Conservation (phyloP, 1,140 invertebrate genomes). For the Bombus confusus region DNA sequence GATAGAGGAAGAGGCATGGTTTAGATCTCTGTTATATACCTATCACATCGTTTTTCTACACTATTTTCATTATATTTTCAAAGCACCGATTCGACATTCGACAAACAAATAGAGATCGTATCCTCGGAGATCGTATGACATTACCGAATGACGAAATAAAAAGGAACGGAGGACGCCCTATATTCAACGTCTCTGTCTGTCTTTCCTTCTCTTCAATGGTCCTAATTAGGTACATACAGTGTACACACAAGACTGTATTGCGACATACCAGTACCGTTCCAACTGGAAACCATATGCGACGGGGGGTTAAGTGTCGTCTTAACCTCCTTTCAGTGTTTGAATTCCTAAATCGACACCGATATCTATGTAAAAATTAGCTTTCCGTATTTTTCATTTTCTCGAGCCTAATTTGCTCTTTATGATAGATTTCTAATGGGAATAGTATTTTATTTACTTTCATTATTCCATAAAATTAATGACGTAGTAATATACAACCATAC, state of each 20-base stretch:
- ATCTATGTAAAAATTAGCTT: background rate
- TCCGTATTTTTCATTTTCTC: background rate
- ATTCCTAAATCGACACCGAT: constrained; percentile 43
- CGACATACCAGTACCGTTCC: constrained; percentile 56
- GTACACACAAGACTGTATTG: constrained; percentile 50
- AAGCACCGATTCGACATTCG: no score
- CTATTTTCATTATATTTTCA: background rate
- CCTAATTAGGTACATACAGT: constrained; percentile 59
- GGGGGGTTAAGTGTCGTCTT: constrained; percentile 60
- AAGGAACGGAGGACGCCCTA: constrained; percentile 39
- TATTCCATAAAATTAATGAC: background rate
- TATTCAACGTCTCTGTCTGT: constrained; percentile 36
- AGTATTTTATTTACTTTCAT: background rate
- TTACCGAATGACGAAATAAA: constrained; percentile 35
- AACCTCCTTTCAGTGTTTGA: constrained; percentile 55
- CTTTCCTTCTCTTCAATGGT: constrained; percentile 53
- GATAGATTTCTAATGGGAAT: no score
- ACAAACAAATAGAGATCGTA: background rate
- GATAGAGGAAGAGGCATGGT: constrained; percentile 44
- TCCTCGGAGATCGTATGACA: background rate
- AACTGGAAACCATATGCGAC: constrained; percentile 56
- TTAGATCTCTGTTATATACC: constrained; percentile 15
- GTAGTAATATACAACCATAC: background rate
- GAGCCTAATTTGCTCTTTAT: background rate
- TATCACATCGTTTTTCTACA: constrained; percentile 14